Base-by-base conservation (phyloP, 2,888 invertebrate genomes). In the Rhamnusium bicolor region DNA sequence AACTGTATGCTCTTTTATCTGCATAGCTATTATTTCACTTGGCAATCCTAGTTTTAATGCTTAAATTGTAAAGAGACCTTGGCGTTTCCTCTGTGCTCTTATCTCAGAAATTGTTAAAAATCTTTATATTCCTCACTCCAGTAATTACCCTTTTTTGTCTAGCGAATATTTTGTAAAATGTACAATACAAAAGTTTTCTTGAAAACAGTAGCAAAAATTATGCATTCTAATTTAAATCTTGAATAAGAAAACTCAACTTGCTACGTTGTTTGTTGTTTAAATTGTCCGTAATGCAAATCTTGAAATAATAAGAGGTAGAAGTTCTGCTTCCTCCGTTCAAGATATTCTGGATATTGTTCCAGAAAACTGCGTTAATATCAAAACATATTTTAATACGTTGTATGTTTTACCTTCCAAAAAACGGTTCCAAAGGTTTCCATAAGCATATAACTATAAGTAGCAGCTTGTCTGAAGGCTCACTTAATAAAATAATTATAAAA, bases 1-100 rank as follows among this genome's bases (percentile, higher is more conserved):
- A 78, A 79, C 78, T 75, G 71, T 62, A 61, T 71, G 74, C 63
- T 63, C 58, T 73, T 68, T 72, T 75, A 75, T 73, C 75, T 75
- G 61, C 73, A 71, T 66, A 65, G 73, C 75, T 75, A 73, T 73
- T 73, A 75, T 66, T 75, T 68, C 49, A 73, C 69, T 65, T 53
- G 65, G 73, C 71, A 68, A 73, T 73, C 71, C 71, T 69, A 71
- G 71, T 73, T 71, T 73, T 69, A 75, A 71, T 65, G 72, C 54
- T 68, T 71, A 54, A 75, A 75, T 71, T 68, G 60, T 65, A 49
- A 71, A 40, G 58, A 19, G 51, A 51, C 51, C 69, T 70, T 66
- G 47, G 51, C 54, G 54, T 67, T 53, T 32, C 10, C 60, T 8
- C 32, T 18, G n/a, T n/a, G 7, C 40, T 70, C 72, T 72, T 75